phyloP scores from a whole-genome alignment of 1,140 invertebrate species.

The Procambarus clarkii region DNA sequence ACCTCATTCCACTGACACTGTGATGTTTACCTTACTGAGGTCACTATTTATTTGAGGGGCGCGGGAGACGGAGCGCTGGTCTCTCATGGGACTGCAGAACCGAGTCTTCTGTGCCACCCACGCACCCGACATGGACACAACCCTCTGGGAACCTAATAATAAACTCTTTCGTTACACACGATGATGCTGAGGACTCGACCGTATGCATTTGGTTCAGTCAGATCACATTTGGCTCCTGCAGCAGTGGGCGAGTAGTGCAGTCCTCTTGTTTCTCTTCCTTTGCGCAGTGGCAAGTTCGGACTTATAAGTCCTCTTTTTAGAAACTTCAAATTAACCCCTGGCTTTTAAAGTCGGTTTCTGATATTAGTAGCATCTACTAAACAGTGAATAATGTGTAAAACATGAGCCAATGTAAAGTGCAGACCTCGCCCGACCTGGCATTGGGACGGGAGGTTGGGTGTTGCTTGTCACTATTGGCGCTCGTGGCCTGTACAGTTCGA shows the following conservation, averaged over 20 bases:
- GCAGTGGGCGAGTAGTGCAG: conserved; percentile 32
- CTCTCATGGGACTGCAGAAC: conserved; percentile 56
- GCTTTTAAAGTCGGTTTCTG: conserved; percentile 67
- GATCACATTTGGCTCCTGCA: conserved; percentile 21
- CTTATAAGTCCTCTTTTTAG: conserved; percentile 55
- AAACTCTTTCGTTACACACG: not conserved
- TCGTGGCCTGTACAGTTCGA: conserved; percentile 55
- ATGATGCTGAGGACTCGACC: conserved; percentile 27
- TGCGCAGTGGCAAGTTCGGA: conserved; percentile 59
- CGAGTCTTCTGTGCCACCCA: conserved; percentile 43
- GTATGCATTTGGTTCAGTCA: conserved; percentile 27
- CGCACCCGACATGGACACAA: conserved; percentile 19
- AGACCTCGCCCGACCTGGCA: conserved; percentile 25
- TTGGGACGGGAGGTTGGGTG: conserved; percentile 20
- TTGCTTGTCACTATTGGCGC: conserved; percentile 46
- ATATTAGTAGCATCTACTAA: conserved; percentile 70
- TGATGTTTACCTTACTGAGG: conserved; percentile 65
- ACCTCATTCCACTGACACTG: conserved; percentile 70
- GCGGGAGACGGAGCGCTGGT: conserved; percentile 44
- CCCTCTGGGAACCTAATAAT: not conserved
- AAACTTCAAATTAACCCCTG: conserved; percentile 66
- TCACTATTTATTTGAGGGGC: conserved; percentile 67
- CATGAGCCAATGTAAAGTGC: conserved; percentile 45
- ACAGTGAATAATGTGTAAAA: conserved; percentile 66
- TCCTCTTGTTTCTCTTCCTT: conserved; percentile 47